These are phyloP conservation scores for Mythimna pallens DNA, from an alignment of 2,888 invertebrate species.

Conservation along the genomic window DNA sequence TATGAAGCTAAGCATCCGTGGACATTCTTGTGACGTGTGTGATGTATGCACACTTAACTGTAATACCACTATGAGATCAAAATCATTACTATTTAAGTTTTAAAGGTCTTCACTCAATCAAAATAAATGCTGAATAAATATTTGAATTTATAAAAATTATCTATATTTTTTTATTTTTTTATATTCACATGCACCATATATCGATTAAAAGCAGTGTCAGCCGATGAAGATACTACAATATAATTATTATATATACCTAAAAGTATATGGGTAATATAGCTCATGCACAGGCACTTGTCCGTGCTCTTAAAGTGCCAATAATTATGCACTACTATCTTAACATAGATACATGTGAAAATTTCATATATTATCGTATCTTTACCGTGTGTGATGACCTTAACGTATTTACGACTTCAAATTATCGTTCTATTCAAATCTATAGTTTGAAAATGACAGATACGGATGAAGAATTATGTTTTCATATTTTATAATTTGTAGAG, in stretches of 20 bases:
- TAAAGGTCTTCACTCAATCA: neutral
- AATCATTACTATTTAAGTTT: constrained; percentile 3
- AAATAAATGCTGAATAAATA: neutral
- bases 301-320: no score
- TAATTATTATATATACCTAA: no score
- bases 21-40: constrained; percentile 17
- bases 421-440: neutral
- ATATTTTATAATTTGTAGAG: no score
- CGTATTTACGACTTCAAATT: neutral
- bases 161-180: neutral
- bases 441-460: neutral
- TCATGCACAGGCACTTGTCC: no score
- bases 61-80: constrained; percentile 38
- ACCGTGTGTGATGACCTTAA: no score
- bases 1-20: no score
- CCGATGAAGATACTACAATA: no score
- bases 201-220: neutral
- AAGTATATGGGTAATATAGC: no score
- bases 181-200: neutral
- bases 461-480: neutral
- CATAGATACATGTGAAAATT: no score
- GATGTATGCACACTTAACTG: constrained; percentile 1
- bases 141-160: neutral
- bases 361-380: no score
- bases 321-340: no score